Evolutionary conservation across 2,888 invertebrate species (phyloP).

Genomic region (Macrophya alboannulata): DNA sequence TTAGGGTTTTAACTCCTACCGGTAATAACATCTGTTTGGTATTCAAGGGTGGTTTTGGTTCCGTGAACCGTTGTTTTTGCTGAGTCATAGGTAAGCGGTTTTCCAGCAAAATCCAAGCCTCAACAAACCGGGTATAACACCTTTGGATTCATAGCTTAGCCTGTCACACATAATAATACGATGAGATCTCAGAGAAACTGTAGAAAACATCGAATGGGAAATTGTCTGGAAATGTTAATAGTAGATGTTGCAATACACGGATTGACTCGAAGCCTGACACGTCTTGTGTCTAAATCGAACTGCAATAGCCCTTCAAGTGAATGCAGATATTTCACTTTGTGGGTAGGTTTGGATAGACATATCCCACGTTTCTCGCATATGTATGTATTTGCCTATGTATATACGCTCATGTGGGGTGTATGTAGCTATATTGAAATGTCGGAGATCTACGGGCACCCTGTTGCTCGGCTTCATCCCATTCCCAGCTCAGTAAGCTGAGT

Average conservation of each 20-base stretch:
- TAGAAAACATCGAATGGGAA: neutral
- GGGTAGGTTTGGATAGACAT: neutral
- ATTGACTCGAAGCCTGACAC: neutral
- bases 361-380: neutral
- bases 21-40: conserved; percentile 10
- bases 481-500: conserved; percentile 8
- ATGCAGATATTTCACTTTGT: conserved; percentile 5
- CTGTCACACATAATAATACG: neutral
- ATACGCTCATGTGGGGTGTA: neutral
- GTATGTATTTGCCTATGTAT: neutral
- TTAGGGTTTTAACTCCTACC: too few relatives aligned
- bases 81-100: neutral
- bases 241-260: neutral
- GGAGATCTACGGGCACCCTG: conserved; percentile 68
- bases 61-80: neutral
- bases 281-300: neutral
- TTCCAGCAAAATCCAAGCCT: neutral
- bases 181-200: neutral
- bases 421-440: conserved; percentile 33
- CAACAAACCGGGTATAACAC: neutral
- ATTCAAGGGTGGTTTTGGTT: conserved; percentile 4
- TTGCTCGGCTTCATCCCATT: conserved; percentile 63
- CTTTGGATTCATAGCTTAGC: neutral
- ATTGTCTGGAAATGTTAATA: neutral
- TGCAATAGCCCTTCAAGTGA: neutral